Percentiles rank a stretch among this genome's conserved stretches.
Evolutionary conservation across 1,140 invertebrate genomes (phyloP).

Genomic region (Phocides pigmalion): DNA sequence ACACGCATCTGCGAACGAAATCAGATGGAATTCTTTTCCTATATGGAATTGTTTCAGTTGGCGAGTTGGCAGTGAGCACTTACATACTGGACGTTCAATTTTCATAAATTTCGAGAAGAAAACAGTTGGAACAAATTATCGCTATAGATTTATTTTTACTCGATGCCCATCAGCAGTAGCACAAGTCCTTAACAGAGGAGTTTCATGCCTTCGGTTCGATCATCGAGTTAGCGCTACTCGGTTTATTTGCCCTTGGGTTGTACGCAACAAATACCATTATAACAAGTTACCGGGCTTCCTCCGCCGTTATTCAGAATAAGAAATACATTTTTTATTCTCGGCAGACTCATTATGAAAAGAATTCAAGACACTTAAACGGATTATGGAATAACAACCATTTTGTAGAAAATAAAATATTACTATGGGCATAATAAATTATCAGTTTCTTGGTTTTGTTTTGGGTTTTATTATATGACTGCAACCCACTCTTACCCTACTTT

Average conservation of each 20-base stretch:
- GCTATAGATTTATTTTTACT: no score
- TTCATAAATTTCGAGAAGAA: no score
- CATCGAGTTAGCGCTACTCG: slow-evolving; percentile 45
- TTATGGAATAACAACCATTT: slow-evolving; percentile 21
- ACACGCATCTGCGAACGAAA: no score
- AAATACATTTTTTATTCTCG: slow-evolving; percentile 30
- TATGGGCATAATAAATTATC: slow-evolving; percentile 21
- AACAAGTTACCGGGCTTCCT: slow-evolving; percentile 39
- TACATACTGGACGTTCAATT: no score
- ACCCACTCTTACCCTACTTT: no score
- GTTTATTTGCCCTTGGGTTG: slow-evolving; percentile 43
- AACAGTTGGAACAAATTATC: no score
- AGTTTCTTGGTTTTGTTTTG: neutral
- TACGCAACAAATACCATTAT: slow-evolving; percentile 46
- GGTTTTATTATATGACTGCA: neutral
- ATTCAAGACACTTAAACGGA: slow-evolving; percentile 27
- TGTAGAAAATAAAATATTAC: slow-evolving; percentile 22
- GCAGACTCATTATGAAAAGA: slow-evolving; percentile 30
- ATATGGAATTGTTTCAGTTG: no score
- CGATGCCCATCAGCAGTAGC: neutral
- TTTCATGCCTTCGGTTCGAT: slow-evolving; percentile 48
- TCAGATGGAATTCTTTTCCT: no score
- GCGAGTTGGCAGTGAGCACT: no score
- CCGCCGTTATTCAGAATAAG: slow-evolving; percentile 28
- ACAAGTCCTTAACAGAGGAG: neutral